Evolutionary conservation across 2,888 invertebrate species (phyloP).

Genomic region (Dasypogon diadema): DNA sequence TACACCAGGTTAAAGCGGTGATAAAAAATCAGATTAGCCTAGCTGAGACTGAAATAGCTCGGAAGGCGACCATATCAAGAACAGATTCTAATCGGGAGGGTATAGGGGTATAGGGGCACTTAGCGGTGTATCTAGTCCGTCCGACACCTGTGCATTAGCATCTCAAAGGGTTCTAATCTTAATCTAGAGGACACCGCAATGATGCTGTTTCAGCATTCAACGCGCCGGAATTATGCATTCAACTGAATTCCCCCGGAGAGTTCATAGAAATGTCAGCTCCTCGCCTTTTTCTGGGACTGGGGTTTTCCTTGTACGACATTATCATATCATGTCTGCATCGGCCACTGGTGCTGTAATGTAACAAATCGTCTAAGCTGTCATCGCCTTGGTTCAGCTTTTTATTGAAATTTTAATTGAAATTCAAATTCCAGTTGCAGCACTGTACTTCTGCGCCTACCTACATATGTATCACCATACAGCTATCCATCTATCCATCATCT

Average conservation of each 20-base stretch:
- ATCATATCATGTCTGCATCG: constrained; percentile 43
- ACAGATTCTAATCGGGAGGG: constrained; percentile 30
- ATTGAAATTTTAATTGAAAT: constrained; percentile 46
- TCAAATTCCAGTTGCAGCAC: constrained; percentile 17
- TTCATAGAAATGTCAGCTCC: constrained; percentile 18
- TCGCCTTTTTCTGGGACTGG: not conserved
- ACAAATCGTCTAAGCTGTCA: constrained; percentile 43
- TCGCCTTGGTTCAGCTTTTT: constrained; percentile 20
- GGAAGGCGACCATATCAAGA: constrained; percentile 29
- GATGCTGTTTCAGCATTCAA: constrained; percentile 1
- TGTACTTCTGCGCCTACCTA: not conserved
- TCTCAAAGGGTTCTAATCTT: constrained; percentile 41
- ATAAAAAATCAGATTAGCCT: constrained; percentile 40
- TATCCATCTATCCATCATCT: constrained; percentile 30
- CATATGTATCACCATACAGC: not conserved
- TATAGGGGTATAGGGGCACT: constrained; percentile 2
- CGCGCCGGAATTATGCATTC: constrained; percentile 33
- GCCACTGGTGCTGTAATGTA: constrained; percentile 14
- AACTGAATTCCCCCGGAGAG: constrained; percentile 26
- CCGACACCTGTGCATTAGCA: constrained; percentile 44
- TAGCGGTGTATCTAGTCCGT: not conserved
- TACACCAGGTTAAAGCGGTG: constrained; percentile 38
- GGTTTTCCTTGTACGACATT: constrained; percentile 25
- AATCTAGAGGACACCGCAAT: constrained; percentile 22
- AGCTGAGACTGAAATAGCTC: not conserved